Conservation (phyloP, 1,140 invertebrate species). For the Sitodiplosis mosellana region DNA sequence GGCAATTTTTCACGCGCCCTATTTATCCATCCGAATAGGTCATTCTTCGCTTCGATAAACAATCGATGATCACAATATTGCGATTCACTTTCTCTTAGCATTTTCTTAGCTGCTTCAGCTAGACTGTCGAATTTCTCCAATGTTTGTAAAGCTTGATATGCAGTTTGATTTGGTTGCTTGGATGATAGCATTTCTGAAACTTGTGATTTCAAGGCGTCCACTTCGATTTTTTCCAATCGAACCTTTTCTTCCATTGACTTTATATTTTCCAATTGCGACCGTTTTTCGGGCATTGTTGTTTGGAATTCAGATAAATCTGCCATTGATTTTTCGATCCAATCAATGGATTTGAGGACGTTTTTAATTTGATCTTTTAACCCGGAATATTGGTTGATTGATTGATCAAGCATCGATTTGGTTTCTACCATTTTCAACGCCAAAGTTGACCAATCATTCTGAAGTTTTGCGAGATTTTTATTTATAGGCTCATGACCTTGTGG, state of each 20-base stretch:
- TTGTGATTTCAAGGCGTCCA: constrained; percentile 71
- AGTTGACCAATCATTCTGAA: constrained; percentile 81
- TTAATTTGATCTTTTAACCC: constrained; percentile 76
- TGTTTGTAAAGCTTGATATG: constrained; percentile 66
- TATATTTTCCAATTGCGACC: constrained; percentile 64
- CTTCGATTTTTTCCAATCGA: constrained; percentile 78
- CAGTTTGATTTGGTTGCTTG: constrained; percentile 63
- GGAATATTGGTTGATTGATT: constrained; percentile 76
- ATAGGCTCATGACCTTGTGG: constrained; percentile 70
- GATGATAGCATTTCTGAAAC: constrained; percentile 73
- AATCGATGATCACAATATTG: constrained; percentile 72
- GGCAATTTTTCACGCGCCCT: constrained; percentile 76
- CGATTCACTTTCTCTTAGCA: constrained; percentile 59
- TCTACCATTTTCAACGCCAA: constrained; percentile 77
- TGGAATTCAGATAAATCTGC: constrained; percentile 57
- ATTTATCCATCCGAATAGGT: constrained; percentile 66
- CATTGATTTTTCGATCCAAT: constrained; percentile 51
- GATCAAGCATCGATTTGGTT: constrained; percentile 71
- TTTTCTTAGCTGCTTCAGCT: constrained; percentile 47
- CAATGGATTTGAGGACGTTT: constrained; percentile 62
- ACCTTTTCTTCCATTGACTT: constrained; percentile 78
- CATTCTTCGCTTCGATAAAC: constrained; percentile 79
- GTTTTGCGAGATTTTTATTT: constrained; percentile 57
- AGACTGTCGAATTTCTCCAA: constrained; percentile 61
- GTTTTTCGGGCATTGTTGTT: constrained; percentile 66